phyloP scores from a whole-genome alignment of 2,888 invertebrate genomes.

The Eupithecia insigniata region DNA sequence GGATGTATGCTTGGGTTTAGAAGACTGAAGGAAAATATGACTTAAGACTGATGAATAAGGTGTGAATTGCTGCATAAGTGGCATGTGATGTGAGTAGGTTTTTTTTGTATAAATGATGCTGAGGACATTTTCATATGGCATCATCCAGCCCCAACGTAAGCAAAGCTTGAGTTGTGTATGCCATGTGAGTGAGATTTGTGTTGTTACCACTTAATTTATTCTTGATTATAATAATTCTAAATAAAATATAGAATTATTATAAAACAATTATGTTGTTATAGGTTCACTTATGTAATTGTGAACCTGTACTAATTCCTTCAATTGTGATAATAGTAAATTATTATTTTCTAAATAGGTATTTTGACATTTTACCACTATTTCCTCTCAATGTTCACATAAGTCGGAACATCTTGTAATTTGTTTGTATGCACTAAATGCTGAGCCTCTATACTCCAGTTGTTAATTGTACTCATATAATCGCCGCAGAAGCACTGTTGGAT shows the following conservation, averaged over 20 bases:
- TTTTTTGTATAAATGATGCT: neutral
- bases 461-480: no score
- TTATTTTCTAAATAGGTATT: neutral
- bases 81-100: neutral
- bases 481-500: no score
- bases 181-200: neutral
- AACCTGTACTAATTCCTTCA: neutral
- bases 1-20: constrained; percentile 69
- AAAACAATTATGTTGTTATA: neutral
- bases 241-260: neutral
- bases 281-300: neutral
- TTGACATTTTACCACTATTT: neutral
- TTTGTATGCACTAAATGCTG: neutral
- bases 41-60: neutral
- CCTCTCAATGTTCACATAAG: neutral
- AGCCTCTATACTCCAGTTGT: neutral
- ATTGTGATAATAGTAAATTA: constrained; percentile 58
- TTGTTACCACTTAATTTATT: neutral
- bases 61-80: neutral
- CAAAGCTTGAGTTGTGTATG: neutral
- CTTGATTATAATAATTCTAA: neutral
- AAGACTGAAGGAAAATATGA: constrained; percentile 8
- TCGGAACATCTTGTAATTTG: neutral
- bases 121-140: neutral
- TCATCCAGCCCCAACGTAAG: neutral